Conservation (phyloP, 2,888 invertebrate species). For the Syritta pipiens region DNA sequence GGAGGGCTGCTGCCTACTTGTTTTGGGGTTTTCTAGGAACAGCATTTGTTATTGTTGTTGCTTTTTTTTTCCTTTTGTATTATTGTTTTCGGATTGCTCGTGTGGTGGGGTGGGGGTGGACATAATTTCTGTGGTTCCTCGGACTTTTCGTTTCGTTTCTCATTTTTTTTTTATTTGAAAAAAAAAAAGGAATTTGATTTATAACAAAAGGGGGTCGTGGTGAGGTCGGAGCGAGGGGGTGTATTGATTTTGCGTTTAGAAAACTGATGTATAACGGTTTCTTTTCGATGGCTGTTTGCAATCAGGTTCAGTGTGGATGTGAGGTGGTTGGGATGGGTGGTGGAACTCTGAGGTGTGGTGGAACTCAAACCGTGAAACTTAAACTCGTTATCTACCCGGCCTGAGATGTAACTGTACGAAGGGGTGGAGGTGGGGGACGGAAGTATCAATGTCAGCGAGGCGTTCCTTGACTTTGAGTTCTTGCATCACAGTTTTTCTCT, state of each 20-base stretch:
- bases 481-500: too few species aligned
- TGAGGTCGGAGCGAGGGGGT: neutral
- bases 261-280: neutral
- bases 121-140: slow-evolving; percentile 28
- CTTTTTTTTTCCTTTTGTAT: slow-evolving; percentile 15
- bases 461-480: too few species aligned
- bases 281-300: neutral
- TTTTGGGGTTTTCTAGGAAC: slow-evolving; percentile 20
- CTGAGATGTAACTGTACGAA: too few species aligned
- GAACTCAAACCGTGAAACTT: too few species aligned
- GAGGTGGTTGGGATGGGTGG: neutral
- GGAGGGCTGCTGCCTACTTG: slow-evolving; percentile 13
- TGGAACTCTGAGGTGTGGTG: too few species aligned
- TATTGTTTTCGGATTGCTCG: slow-evolving; percentile 29
- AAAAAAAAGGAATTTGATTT: slow-evolving; percentile 18
- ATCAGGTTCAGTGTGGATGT: slow-evolving; percentile 2
- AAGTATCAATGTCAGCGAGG: too few species aligned
- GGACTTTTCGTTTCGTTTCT: neutral
- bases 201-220: slow-evolving; percentile 19
- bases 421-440: too few species aligned
- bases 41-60: slow-evolving; percentile 8
- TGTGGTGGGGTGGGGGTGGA: neutral
- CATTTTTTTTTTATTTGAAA: neutral
- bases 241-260: slow-evolving; percentile 1
- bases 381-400: too few species aligned